These are phyloP conservation scores for Buathra laborator DNA, from an alignment of 2,888 invertebrate genomes.

Conservation along the genomic window DNA sequence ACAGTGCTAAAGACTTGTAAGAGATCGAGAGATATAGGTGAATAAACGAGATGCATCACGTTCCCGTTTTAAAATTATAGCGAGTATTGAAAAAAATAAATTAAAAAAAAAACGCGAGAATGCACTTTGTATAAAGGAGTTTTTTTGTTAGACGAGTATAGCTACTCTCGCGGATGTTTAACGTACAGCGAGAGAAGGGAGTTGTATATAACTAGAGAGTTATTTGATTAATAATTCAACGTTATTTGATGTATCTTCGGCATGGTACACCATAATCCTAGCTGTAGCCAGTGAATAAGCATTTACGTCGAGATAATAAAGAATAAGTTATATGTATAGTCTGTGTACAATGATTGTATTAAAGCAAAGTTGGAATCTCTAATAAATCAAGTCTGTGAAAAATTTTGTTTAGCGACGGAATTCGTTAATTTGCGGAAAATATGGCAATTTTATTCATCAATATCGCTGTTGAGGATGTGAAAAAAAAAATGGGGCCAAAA, in stretches of 20 bases:
- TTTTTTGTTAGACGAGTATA: slow-evolving; percentile 1
- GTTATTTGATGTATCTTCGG: slow-evolving; percentile 42
- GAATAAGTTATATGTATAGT: slow-evolving; percentile 69
- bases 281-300: slow-evolving; percentile 47
- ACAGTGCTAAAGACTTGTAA: background rate
- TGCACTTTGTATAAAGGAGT: slow-evolving; percentile 58
- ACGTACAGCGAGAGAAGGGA: slow-evolving; percentile 1
- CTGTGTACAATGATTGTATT: slow-evolving; percentile 77
- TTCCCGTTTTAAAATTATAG: background rate
- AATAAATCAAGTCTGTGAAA: slow-evolving; percentile 77
- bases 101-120: background rate
- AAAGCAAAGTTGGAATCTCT: slow-evolving; percentile 71
- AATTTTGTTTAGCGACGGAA: background rate
- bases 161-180: slow-evolving; percentile 9
- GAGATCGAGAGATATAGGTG: background rate
- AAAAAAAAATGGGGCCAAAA: too few species aligned
- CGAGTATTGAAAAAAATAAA: slow-evolving; percentile 11
- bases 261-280: slow-evolving; percentile 15
- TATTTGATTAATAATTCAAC: slow-evolving; percentile 60
- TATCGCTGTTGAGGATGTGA: too few species aligned
- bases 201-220: slow-evolving; percentile 56
- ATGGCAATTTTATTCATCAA: too few species aligned
- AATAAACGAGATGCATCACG: background rate
- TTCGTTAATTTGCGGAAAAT: too few species aligned
- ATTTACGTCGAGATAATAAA: slow-evolving; percentile 65